Evolutionary conservation across 2,113 vertebrate genomes (phyloP).

Genomic region (Oceanites oceanicus): DNA sequence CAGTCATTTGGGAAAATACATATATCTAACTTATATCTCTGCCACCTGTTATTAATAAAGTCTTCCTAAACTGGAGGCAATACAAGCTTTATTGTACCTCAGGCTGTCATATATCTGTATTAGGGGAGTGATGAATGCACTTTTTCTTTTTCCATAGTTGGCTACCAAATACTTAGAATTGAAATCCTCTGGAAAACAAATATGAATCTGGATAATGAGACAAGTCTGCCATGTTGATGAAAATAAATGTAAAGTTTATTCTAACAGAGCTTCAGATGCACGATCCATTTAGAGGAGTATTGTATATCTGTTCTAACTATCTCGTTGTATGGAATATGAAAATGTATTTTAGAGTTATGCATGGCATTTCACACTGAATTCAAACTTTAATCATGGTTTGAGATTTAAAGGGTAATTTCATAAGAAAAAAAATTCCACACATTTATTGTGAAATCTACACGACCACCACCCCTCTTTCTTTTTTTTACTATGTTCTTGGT

Average conservation of each 20-base stretch:
- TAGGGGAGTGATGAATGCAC: neutral
- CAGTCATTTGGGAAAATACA: neutral
- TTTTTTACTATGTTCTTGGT: neutral
- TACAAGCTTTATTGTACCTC: conserved; percentile 14
- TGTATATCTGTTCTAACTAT: neutral
- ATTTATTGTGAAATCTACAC: neutral
- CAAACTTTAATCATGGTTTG: neutral
- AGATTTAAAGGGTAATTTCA: neutral
- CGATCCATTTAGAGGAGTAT: neutral
- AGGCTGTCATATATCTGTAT: neutral
- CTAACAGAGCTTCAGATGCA: neutral
- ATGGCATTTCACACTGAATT: neutral
- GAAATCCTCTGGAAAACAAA: conserved; percentile 49
- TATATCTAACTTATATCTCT: neutral
- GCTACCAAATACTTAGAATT: conserved; percentile 25
- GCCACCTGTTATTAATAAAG: conserved; percentile 15
- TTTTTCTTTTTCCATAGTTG: neutral
- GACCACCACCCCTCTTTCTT: accelerated
- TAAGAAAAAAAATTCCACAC: neutral
- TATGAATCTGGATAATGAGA: conserved; percentile 58
- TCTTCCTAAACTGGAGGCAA: neutral
- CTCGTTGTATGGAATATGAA: neutral
- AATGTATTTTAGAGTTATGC: neutral
- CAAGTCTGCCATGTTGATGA: conserved; percentile 48
- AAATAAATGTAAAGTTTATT: conserved; percentile 54